These are phyloP conservation scores for Chrysogorgia sp. DNA, from an alignment of 92 coral and sea anemone species.

Conservation along the genomic window DNA sequence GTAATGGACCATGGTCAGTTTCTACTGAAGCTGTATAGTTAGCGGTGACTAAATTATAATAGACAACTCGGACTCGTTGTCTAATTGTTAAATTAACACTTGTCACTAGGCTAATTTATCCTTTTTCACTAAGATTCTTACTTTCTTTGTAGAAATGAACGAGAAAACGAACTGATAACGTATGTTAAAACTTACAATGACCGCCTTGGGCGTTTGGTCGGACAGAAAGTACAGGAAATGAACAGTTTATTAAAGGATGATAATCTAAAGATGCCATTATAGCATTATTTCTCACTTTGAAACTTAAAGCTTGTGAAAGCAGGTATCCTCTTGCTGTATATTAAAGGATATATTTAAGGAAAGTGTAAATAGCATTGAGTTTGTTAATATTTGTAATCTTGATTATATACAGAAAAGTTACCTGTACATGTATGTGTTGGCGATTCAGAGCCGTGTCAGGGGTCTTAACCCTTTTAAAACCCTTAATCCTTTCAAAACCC, in stretches of 20 bases:
- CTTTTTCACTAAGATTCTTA: not conserved
- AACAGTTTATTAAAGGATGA: conserved; percentile 24
- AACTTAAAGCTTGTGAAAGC: too few relatives aligned
- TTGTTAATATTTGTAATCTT: not conserved
- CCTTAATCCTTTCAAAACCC: too few relatives aligned
- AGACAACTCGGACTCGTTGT: too few relatives aligned
- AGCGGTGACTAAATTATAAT: too few relatives aligned
- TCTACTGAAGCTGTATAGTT: too few relatives aligned
- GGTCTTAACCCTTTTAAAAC: too few relatives aligned
- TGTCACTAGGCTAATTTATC: not conserved
- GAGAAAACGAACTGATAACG: conserved; percentile 81
- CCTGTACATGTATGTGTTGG: too few relatives aligned
- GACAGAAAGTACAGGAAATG: conserved; percentile 65
- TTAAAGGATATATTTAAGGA: not conserved
- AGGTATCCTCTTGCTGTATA: not conserved
- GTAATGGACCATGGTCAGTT: too few relatives aligned
- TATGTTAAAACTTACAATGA: conserved; percentile 76
- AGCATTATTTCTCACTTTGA: not conserved
- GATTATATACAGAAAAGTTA: too few relatives aligned
- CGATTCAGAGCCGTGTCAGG: too few relatives aligned
- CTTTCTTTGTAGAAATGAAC: conserved; percentile 66
- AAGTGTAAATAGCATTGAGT: not conserved
- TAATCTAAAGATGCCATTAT: conserved; percentile 15
- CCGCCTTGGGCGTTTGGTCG: conserved; percentile 81
- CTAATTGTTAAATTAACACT: not conserved